Base-by-base conservation (phyloP, 2,113 vertebrate species). In the Trematomus loennbergii region DNA sequence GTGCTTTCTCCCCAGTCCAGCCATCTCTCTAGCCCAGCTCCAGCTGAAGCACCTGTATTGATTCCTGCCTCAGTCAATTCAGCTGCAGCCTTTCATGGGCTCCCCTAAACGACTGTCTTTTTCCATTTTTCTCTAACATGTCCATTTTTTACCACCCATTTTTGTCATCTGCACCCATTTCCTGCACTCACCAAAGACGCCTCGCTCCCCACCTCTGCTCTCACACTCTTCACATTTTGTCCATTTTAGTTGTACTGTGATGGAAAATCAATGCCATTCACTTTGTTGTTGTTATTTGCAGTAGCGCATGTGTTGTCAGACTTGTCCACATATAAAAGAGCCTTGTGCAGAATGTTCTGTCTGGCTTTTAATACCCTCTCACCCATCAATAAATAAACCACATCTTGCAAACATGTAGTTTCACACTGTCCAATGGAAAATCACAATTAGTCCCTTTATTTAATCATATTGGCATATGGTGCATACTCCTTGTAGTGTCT, bases 391-490 rank as follows among this genome's bases (percentile, higher is more conserved):
- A 78, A 85, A 75, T 73, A 68, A 63, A 79, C 17, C 33, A 48
- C 48, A 59, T 64, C 46, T 53, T 74, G 25, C 50, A 59, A 77
- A 50, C 49, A 64, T 65, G 46, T 58, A 67, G 46, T 52, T 85
- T 86, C 59, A 69, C 45, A 54, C 72, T 9, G 58, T 82, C 65
- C 60, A 15, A 43, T 53, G 40, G 45, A 87, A 91, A 85, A 81
- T 58, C 62, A 83, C 20, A 82, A 73, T 59, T 62, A 64, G 58
- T 48, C 84, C 74, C 64, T 60, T 73, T 92, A 36, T 80, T 94
- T 95, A 87, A 95, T 95, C 95, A 85, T 84, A 66, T 87, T 85
- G 75, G 94, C 92, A 94, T 95, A 92, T 82, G 78, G 93, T 90
- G 86, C 86, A 92, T 78, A 75, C 89, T 85, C 65, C 48, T 94